These are phyloP conservation scores for Porphyrio hochstetteri DNA, from an alignment of 2,113 vertebrate species.

Conservation along the genomic window DNA sequence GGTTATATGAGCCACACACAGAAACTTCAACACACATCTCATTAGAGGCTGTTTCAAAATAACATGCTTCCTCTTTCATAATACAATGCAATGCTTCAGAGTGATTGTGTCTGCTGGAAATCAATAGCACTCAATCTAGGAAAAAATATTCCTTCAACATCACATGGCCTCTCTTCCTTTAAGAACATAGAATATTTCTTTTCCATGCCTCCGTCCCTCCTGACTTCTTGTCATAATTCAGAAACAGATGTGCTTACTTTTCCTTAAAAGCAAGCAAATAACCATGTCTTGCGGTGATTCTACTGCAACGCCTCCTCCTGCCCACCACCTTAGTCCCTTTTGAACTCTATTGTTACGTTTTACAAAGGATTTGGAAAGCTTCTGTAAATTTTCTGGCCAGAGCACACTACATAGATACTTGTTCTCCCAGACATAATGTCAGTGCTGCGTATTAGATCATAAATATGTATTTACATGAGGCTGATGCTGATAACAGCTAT, in stretches of 20 bases:
- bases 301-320: background rate
- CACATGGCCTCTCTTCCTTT: background rate
- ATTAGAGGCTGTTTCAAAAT: background rate
- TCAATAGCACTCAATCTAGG: background rate
- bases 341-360: background rate
- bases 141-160: background rate
- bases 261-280: background rate
- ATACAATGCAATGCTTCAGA: background rate
- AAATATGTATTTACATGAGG: constrained; percentile 71
- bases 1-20: background rate
- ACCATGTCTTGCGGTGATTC: background rate
- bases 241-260: background rate
- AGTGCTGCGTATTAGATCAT: constrained; percentile 48
- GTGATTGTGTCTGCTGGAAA: background rate
- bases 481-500: constrained; percentile 45
- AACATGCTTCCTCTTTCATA: background rate
- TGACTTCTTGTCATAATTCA: background rate
- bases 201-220: background rate
- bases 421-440: constrained; percentile 15
- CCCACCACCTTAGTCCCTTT: background rate
- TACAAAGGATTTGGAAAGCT: constrained; percentile 20
- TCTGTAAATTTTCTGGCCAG: constrained; percentile 4
- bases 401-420: background rate
- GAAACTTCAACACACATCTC: background rate
- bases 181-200: background rate